Evolutionary conservation across 1,140 invertebrate species (phyloP), one percentile per base, ranked within the genome.

Genomic region (Laupala kohalensis): DNA sequence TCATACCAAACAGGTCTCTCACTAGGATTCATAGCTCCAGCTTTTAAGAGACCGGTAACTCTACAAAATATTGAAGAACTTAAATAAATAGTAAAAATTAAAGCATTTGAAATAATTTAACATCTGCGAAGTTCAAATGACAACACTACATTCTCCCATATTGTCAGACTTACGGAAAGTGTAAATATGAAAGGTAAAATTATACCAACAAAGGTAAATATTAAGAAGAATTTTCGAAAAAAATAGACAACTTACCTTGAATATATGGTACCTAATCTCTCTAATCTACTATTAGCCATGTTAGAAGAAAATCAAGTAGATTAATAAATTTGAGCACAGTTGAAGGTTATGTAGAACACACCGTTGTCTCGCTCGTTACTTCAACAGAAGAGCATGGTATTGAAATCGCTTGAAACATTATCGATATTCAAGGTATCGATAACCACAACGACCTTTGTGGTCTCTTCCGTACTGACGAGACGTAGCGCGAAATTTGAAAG

Each of bases 1-100:
- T 94, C 90, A 79, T 90, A 94, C 94, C 95, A 97, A n/a, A 96
- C 65, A 4, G 95, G 94, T 74, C 87, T 83, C 75, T 96, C 92
- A 76, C 90, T 86, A 26, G 86, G 80, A 77, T 86, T 88, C 77
- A 96, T 82, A 5, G 88, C 92, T 65, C 89, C 89, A 25, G 88
- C 85, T 74, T 86, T 84, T 3, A 96, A 75, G 26, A 97, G 81
- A 65, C 92, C 91, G 75, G 86, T 86, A 4, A 90, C 81, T 80
- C 94, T 95, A 78, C 71, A 84, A 83, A 74, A 70, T 53, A 30
- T 74, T 15, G 26, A 72, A 65, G 13, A 69, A 25, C 6, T 3
- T 65, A 37, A 6, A 24, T 28, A 5, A 1, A 29, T 1, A 28
- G 30, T 62, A 29, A 23, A 63, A 28, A 6, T 69, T 0, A 12